Percentiles rank a stretch among this genome's conserved stretches.
These are phyloP conservation scores for Propithecus perrieri DNA, from an alignment of 2,797 vertebrate genomes.

Conservation along the genomic window DNA sequence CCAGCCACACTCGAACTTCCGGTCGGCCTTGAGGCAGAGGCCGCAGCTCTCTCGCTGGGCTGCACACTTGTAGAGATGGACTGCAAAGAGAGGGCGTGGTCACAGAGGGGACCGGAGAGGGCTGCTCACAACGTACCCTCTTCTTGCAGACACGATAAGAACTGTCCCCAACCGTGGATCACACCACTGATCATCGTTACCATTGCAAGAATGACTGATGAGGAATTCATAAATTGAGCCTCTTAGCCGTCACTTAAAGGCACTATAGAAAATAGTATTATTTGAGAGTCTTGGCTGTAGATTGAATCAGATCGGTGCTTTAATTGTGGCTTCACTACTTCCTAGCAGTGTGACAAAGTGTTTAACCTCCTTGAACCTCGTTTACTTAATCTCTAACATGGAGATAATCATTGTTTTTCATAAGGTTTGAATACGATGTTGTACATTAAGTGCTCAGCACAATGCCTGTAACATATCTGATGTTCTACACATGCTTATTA, in stretches of 20 bases:
- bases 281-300: background rate
- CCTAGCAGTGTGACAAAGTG: background rate
- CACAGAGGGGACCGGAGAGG: background rate
- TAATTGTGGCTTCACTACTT: background rate
- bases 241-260: background rate
- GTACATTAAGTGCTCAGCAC: background rate
- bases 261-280: background rate
- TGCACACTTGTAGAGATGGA: constrained; percentile 97
- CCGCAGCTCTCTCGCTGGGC: constrained; percentile 98
- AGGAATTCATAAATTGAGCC: background rate
- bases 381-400: background rate
- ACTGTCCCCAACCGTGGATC: background rate
- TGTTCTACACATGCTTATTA: background rate
- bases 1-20: constrained; percentile 98
- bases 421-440: background rate
- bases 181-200: no score
- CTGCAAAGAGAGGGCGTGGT: constrained; percentile 81
- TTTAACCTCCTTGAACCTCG: background rate
- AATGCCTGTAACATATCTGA: background rate
- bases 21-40: constrained; percentile 95
- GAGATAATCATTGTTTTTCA: background rate
- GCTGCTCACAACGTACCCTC: no score
- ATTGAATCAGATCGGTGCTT: background rate
- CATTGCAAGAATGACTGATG: background rate
- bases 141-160: background rate